These are phyloP conservation scores for Sesia apiformis DNA, from an alignment of 2,888 invertebrate genomes.

Conservation along the genomic window DNA sequence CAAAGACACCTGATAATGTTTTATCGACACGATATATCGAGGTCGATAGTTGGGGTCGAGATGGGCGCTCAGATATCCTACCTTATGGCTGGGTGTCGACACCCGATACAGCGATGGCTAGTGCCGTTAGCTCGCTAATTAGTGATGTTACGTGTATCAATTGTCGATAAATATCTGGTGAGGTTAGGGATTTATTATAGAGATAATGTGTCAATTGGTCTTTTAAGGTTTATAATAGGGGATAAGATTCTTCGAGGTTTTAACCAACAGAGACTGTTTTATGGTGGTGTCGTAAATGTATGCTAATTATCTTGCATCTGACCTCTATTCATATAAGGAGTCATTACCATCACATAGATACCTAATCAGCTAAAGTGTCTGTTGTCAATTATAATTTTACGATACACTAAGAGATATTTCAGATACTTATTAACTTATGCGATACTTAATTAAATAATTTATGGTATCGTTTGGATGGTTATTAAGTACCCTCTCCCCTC, in stretches of 20 bases:
- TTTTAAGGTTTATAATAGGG: background rate
- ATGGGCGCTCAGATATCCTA: constrained; percentile 28
- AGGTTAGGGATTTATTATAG: background rate
- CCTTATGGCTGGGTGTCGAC: constrained; percentile 30
- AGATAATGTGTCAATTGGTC: background rate
- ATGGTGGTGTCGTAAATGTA: background rate
- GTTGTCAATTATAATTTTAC: no score
- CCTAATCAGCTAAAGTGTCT: no score
- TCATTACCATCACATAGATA: no score
- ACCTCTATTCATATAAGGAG: background rate
- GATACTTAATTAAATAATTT: no score
- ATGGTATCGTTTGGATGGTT: no score
- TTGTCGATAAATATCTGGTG: constrained; percentile 13
- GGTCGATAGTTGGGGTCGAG: constrained; percentile 13
- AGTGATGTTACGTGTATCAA: constrained; percentile 26
- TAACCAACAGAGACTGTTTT: background rate
- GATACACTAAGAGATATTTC: no score
- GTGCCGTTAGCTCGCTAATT: constrained; percentile 26
- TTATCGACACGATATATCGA: background rate
- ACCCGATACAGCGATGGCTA: constrained; percentile 14
- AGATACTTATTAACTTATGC: no score
- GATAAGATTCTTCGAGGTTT: background rate
- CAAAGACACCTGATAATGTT: background rate
- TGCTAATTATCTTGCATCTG: background rate
- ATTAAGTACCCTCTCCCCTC: no score